Percentiles rank a stretch among this genome's conserved stretches.
Evolutionary conservation across 2,888 invertebrate genomes (phyloP).

Genomic region (Lottia scabra): DNA sequence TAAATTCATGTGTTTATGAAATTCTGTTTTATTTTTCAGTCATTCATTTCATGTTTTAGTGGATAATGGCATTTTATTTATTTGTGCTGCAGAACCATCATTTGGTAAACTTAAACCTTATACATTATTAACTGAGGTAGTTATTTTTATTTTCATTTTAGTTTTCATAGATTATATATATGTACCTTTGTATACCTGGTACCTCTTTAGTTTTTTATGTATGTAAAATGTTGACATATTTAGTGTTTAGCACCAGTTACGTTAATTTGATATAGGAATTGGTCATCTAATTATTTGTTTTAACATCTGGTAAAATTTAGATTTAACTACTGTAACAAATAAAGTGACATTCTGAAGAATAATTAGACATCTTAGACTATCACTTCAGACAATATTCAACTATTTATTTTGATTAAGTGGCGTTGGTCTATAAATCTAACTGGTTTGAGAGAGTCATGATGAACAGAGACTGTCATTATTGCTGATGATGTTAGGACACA

Average conservation of each 20-base stretch:
- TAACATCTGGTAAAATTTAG: too few relatives aligned
- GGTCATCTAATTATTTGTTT: not conserved
- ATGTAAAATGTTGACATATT: not conserved
- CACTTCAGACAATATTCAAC: too few relatives aligned
- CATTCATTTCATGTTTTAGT: slow-evolving; percentile 64
- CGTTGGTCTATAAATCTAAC: too few relatives aligned
- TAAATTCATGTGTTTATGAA: too few relatives aligned
- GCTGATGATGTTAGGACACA: too few relatives aligned
- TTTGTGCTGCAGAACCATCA: slow-evolving; percentile 60
- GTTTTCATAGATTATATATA: not conserved
- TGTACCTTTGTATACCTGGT: not conserved
- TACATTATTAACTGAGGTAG: slow-evolving; percentile 64
- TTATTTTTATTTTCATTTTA: slow-evolving; percentile 9
- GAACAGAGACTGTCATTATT: not conserved
- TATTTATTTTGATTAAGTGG: too few relatives aligned
- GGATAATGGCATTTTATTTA: slow-evolving; percentile 64
- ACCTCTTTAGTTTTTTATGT: not conserved
- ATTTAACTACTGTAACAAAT: too few relatives aligned
- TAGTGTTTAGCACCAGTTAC: not conserved
- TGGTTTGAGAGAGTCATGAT: not conserved
- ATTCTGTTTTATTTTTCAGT: slow-evolving; percentile 43
- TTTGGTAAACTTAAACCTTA: slow-evolving; percentile 59
- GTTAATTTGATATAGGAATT: not conserved
- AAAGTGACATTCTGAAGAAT: too few relatives aligned
- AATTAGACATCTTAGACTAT: too few relatives aligned